Evolutionary conservation across 2,888 invertebrate genomes (phyloP).

Genomic region (Acronicta aceris): DNA sequence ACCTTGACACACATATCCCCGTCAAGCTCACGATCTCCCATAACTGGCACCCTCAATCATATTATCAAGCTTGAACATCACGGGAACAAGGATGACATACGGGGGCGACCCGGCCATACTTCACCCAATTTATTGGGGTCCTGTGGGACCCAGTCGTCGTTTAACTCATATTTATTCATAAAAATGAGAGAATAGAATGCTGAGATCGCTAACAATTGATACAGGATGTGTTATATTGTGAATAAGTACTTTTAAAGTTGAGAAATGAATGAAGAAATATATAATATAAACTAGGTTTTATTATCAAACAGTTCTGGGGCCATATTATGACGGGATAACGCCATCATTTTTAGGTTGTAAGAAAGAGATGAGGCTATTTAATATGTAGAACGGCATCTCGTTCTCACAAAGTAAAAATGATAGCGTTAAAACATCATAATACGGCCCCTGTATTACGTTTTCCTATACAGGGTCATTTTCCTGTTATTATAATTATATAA

Average conservation of each 20-base stretch:
- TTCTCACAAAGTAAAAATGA: too few relatives aligned
- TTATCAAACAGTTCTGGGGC: too few relatives aligned
- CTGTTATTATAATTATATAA: too few relatives aligned
- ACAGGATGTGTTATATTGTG: constrained; percentile 5
- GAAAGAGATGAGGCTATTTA: too few relatives aligned
- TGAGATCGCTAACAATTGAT: constrained; percentile 15
- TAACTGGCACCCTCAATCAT: constrained; percentile 15
- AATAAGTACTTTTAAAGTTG: too few relatives aligned
- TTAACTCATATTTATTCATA: constrained; percentile 44
- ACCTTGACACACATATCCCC: not conserved
- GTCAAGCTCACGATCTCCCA: not conserved
- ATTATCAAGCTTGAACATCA: constrained; percentile 20
- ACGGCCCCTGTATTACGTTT: too few relatives aligned
- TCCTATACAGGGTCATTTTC: too few relatives aligned
- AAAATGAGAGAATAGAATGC: constrained; percentile 26
- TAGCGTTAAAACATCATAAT: too few relatives aligned
- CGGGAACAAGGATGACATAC: constrained; percentile 40
- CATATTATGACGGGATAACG: too few relatives aligned
- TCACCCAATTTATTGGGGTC: constrained; percentile 35
- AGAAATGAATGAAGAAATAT: too few relatives aligned
- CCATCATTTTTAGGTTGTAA: too few relatives aligned
- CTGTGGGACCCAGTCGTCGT: constrained; percentile 27
- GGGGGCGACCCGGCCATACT: constrained; percentile 32
- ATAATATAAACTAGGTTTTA: not conserved
- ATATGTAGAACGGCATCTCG: too few relatives aligned